Conservation (phyloP, 2,888 invertebrate genomes). For the Cremastobaeus sp. region DNA sequence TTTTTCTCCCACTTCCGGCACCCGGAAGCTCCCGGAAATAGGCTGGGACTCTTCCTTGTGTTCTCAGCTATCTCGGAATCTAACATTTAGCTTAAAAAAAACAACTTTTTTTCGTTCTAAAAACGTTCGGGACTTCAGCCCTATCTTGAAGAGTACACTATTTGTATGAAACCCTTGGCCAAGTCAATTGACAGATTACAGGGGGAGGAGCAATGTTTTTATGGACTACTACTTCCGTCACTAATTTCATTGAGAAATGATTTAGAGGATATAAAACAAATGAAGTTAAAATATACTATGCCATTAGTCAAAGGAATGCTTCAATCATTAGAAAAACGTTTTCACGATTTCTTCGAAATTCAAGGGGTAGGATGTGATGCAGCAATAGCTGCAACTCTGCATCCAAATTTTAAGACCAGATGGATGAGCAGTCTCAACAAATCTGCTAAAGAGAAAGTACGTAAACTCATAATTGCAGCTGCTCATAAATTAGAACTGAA, state of each 20-base stretch:
- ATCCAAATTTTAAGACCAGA: constrained; percentile 10
- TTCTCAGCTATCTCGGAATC: too few relatives aligned
- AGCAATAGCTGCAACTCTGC: constrained; percentile 18
- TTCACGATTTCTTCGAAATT: neutral
- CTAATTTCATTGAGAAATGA: constrained; percentile 19
- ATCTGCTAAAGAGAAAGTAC: neutral
- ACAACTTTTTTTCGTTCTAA: too few relatives aligned
- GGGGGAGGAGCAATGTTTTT: constrained; percentile 21
- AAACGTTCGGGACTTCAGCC: too few relatives aligned
- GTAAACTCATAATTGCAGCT: neutral
- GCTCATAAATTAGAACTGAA: neutral
- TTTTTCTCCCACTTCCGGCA: too few relatives aligned
- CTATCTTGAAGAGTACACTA: constrained; percentile 29
- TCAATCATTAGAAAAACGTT: neutral
- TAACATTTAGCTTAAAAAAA: too few relatives aligned
- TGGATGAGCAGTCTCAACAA: constrained; percentile 9
- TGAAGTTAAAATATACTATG: neutral
- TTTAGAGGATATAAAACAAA: constrained; percentile 5
- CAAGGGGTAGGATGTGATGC: constrained; percentile 2
- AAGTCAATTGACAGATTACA: constrained; percentile 13
- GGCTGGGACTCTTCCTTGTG: too few relatives aligned
- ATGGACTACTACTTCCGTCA: constrained; percentile 17
- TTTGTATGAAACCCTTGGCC: constrained; percentile 21
- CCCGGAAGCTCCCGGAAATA: too few relatives aligned
- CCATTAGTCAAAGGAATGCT: neutral